Evolutionary conservation across 2,888 invertebrate genomes (phyloP).

Genomic region (Vanessa cardui): DNA sequence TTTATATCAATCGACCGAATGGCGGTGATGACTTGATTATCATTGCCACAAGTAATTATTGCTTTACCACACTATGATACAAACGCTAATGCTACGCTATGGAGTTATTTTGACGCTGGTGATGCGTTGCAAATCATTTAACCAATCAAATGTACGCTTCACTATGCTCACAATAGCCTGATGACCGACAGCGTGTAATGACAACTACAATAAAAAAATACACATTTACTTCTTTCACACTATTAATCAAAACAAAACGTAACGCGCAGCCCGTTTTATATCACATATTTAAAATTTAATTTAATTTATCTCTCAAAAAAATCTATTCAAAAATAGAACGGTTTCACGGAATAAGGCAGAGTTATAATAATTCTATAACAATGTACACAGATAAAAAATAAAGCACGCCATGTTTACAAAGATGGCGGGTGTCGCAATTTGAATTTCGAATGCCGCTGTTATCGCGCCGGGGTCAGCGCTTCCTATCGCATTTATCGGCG

Average conservation of each 20-base stretch:
- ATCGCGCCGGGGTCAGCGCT: slow-evolving; percentile 68
- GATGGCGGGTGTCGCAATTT: slow-evolving; percentile 58
- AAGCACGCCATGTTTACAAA: slow-evolving; percentile 48
- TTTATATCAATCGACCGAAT: too few relatives aligned
- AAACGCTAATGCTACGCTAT: too few relatives aligned
- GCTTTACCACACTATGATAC: too few relatives aligned
- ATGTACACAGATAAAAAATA: slow-evolving; percentile 40
- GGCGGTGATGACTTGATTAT: too few relatives aligned
- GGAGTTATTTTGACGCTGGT: too few relatives aligned
- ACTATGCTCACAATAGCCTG: too few relatives aligned
- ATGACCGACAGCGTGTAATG: too few relatives aligned
- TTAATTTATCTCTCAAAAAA: background rate
- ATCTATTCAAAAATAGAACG: slow-evolving; percentile 15
- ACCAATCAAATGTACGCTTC: too few relatives aligned
- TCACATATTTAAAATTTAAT: background rate
- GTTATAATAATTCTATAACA: slow-evolving; percentile 25
- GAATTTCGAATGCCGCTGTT: slow-evolving; percentile 58
- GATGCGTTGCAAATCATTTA: too few relatives aligned
- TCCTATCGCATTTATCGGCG: slow-evolving; percentile 64
- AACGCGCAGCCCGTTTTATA: background rate
- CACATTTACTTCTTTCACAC: background rate
- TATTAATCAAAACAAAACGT: background rate
- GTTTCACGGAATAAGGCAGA: slow-evolving; percentile 12
- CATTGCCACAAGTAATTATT: too few relatives aligned
- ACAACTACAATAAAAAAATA: background rate